Evolutionary conservation across 2,113 vertebrate species (phyloP), one percentile per base, ranked within the genome.

Genomic region (Meles meles): DNA sequence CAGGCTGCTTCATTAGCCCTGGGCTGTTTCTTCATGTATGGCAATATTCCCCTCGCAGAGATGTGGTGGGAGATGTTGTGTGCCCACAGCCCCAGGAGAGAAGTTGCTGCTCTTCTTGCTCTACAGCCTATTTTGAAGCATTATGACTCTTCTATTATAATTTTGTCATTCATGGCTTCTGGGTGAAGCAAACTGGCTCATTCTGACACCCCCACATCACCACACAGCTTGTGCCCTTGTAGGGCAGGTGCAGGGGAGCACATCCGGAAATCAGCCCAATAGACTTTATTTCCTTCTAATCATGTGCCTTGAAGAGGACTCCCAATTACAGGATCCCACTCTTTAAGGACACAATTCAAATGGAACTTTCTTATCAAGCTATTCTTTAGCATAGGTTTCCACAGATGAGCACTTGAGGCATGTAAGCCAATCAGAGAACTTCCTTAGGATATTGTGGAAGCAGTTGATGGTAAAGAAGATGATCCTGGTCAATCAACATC

Each of bases 131-230:
- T 7, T 34, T 1, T 12, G 39, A 37, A 39, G 2, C 6, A 44
- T 3, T 8, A 0, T 2, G 5, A 6, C 6, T 77, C 47, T 52
- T 39, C 55, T 11, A 3, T 27, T 42, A 21, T 1, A 31, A 14
- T 12, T 20, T 18, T 29, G 5, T 21, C 49, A 25, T 39, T 81
- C 17, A 13, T 17, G 18, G 7, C 34, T 59, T 52, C 69, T 65
- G 29, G 4, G 31, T 1, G 14, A 63, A 57, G 18, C 84, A 72
- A 37, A 11, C 29, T 59, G 17, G 15, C 23, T 47, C 6, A 2
- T n/a, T 90, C 21, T 25, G 76, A 6, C 9, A 18, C 20, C 44
- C 3, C n/a, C 17, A 47, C 27, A 44, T 18, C 21, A 9, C 7
- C 69, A 37, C 18, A 12, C 0, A 47, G 12, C 10, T 71, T 49